These are phyloP conservation scores for Xerus rutilus DNA, from an alignment of 2,797 vertebrate genomes.

Conservation along the genomic window DNA sequence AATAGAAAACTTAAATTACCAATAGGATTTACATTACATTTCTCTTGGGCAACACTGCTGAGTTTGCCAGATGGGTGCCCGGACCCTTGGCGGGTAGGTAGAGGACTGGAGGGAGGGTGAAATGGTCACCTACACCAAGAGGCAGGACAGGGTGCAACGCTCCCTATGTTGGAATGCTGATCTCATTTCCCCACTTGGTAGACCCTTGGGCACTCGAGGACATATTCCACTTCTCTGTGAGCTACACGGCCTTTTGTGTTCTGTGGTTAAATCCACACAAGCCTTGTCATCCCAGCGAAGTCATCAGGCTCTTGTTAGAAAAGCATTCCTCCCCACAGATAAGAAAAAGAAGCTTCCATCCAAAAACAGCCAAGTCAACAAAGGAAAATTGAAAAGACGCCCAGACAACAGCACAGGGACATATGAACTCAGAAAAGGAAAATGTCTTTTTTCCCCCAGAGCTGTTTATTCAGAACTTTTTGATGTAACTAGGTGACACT, in stretches of 20 bases:
- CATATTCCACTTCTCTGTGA: background rate
- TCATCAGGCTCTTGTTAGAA: slow-evolving; percentile 15
- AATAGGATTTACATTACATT: background rate
- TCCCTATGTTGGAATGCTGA: background rate
- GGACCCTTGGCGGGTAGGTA: background rate
- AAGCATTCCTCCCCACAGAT: slow-evolving; percentile 59
- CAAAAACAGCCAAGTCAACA: slow-evolving; percentile 67
- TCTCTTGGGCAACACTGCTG: background rate
- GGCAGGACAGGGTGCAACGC: background rate
- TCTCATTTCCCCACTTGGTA: background rate
- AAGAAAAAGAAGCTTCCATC: slow-evolving; percentile 58
- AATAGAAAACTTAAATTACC: background rate
- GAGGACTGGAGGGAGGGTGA: background rate
- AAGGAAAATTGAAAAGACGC: slow-evolving; percentile 72
- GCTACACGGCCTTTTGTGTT: background rate
- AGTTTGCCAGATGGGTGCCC: background rate
- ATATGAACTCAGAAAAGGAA: slow-evolving; percentile 68
- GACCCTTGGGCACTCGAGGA: fast-evolving
- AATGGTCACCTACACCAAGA: background rate
- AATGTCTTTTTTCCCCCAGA: slow-evolving; percentile 46
- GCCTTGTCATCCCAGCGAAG: background rate
- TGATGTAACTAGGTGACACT: slow-evolving; percentile 69
- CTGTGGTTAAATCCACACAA: background rate
- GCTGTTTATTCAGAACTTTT: slow-evolving; percentile 71
- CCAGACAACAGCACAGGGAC: slow-evolving; percentile 60